phyloP scores from a whole-genome alignment of 2,888 invertebrate genomes.

The Leptarthrus brevirostris region DNA sequence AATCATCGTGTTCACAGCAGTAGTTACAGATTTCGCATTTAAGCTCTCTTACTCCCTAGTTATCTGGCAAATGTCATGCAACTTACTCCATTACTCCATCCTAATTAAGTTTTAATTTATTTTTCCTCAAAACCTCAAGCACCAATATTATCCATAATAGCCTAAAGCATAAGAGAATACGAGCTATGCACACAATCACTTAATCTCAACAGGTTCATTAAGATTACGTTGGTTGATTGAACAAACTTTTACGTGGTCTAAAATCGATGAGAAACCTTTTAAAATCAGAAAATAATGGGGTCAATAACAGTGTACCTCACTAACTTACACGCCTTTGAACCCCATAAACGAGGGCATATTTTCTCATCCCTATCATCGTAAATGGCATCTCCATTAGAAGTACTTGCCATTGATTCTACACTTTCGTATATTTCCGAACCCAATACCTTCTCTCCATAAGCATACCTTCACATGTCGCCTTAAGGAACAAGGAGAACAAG shows the following conservation, averaged over 20 bases:
- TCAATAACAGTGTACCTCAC: too few relatives aligned
- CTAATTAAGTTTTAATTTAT: too few relatives aligned
- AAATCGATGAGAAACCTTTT: background rate
- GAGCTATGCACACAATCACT: background rate
- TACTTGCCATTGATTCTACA: background rate
- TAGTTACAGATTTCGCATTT: too few relatives aligned
- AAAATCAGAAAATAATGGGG: background rate
- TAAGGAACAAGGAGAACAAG: background rate
- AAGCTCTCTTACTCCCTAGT: too few relatives aligned
- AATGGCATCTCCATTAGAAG: constrained; percentile 27
- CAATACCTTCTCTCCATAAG: background rate
- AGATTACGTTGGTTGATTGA: constrained; percentile 11
- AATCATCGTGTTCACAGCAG: too few relatives aligned
- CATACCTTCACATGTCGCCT: background rate
- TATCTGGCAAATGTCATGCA: too few relatives aligned
- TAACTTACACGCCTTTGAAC: too few relatives aligned
- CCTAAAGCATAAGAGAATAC: too few relatives aligned
- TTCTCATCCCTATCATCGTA: constrained; percentile 14
- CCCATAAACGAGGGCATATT: background rate
- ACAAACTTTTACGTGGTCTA: background rate
- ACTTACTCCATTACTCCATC: too few relatives aligned
- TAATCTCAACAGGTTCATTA: constrained; percentile 4
- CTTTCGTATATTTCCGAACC: background rate
- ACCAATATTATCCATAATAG: too few relatives aligned
- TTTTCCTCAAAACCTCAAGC: too few relatives aligned